phyloP scores from a whole-genome alignment of 2,797 vertebrate species.

The Chloroceryle amazona region DNA sequence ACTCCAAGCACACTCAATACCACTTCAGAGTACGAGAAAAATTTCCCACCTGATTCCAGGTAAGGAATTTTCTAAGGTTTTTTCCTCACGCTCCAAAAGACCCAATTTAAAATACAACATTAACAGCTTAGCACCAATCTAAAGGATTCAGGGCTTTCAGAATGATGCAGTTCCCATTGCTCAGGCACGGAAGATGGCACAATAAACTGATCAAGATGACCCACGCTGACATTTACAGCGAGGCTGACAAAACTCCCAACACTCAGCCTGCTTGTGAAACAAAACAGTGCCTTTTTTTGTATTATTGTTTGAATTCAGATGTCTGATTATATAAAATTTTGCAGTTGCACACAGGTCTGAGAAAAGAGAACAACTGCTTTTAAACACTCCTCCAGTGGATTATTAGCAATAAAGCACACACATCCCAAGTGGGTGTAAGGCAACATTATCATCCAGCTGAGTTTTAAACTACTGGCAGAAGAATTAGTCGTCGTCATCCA shows the following conservation, averaged over 20 bases:
- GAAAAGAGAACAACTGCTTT: slow-evolving; percentile 33
- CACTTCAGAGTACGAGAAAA: not conserved
- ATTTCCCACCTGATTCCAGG: not conserved
- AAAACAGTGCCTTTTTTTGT: not conserved
- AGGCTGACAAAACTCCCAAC: not conserved
- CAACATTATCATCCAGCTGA: slow-evolving; percentile 39
- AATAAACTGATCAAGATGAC: not conserved
- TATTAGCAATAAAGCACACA: slow-evolving; percentile 35
- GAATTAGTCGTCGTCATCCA: slow-evolving; percentile 12
- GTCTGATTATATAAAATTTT: slow-evolving; percentile 23
- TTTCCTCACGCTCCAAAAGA: not conserved
- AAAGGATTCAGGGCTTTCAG: not conserved
- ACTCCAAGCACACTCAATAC: not conserved
- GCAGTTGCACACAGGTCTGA: not conserved
- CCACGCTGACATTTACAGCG: not conserved
- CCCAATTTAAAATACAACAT: not conserved
- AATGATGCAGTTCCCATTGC: not conserved
- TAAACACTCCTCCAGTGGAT: slow-evolving; percentile 13
- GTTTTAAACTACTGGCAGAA: slow-evolving; percentile 51
- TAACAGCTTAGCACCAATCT: not conserved
- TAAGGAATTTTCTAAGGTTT: not conserved
- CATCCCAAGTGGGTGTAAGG: not conserved
- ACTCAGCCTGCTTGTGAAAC: not conserved
- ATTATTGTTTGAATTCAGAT: not conserved
- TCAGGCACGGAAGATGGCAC: not conserved